Evolutionary conservation across 2,113 vertebrate species (phyloP), one percentile per base, ranked within the genome.

Genomic region (Recurvirostra avosetta): DNA sequence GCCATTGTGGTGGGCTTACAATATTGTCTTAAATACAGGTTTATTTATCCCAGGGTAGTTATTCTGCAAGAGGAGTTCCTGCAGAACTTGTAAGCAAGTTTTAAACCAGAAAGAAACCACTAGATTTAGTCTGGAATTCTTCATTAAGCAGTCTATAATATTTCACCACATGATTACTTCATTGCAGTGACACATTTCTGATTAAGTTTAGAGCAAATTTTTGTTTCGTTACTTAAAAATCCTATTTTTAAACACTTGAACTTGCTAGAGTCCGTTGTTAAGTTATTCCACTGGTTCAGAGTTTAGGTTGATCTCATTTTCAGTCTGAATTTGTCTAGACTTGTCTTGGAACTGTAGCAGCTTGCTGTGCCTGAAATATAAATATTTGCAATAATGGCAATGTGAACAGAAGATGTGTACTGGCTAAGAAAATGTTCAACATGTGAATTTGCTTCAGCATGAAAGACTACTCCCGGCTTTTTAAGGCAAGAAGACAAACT

Each of bases 301-400:
- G 66, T 95, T 96, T 91, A 89, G 80, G 92, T 84, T 68, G 47
- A 72, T 90, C 58, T 85, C 32, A 50, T 95, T 92, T 95, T 92
- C 58, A 30, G 29, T 76, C 45, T 87, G 77, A 82, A 70, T 91
- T 92, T 91, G 55, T 79, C 53, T 88, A 87, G 66, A 49, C 70
- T 95, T 78, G 36, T 70, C 83, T 67, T 74, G 79, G 36, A 92
- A 53, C 86, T 89, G 41, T 55, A 62, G 62, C 40, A 83, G 62
- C 50, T 87, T 89, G 65, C 78, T 87, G 22, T 89, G 45, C 41
- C 53, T 95, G 74, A 91, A 20, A 73, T 94, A 76, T 49, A 94
- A 95, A 90, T 95, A 96, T 92, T 91, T 95, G 80, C 58, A 56
- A 14, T 89, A 75, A 62, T 79, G 19, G 30, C 82, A 92, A 8